Base-by-base conservation (phyloP, 1,140 invertebrate genomes). In the Andrena cerasifolii region DNA sequence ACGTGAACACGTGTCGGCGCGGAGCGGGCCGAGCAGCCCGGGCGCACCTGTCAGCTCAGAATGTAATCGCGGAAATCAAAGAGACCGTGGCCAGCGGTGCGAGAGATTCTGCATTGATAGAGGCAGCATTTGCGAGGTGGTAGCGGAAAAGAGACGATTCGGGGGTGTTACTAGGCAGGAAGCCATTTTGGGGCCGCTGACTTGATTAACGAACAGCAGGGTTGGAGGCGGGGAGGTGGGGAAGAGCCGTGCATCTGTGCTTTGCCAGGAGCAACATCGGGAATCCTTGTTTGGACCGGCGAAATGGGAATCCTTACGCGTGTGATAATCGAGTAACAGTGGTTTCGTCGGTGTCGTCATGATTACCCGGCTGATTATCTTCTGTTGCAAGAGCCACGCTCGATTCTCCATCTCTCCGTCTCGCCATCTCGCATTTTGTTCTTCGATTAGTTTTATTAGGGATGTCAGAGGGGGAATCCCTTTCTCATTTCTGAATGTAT, bases 141-240 rank as follows among this genome's bases (percentile, higher is more conserved):
- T 79, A 83, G 77, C 78, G 73, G 67, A 40, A 68, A 71, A 83
- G 80, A 78, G 74, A 56, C 53, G 47, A 83, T 82, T 74, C 71
- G 80, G 84, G 86, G 87, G 87, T 87, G 86, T 88, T 88, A 88
- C 87, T 88, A 88, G 86, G 87, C 80, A 85, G 84, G 86, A 88
- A 88, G 87, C 87, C 87, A 88, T 88, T 76, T 84, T 83, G 83
- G n/a, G 67, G 82, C 43, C 73, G 26, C 77, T 75, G 78, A 78
- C 79, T 88, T 88, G 86, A 88, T 88, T 87, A 88, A 83, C 80
- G 80, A 78, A 83, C 77, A 74, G 51, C n/a, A n/a, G n/a, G n/a
- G n/a, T 75, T 71, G 75, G 36, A 3, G 56, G 58, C 56, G 53
- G 18, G 24, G 6, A 36, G 33, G 21, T 21, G 49, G 40, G 21